phyloP scores from a whole-genome alignment of 2,888 invertebrate species.

The Lasioglossum vierecki region DNA sequence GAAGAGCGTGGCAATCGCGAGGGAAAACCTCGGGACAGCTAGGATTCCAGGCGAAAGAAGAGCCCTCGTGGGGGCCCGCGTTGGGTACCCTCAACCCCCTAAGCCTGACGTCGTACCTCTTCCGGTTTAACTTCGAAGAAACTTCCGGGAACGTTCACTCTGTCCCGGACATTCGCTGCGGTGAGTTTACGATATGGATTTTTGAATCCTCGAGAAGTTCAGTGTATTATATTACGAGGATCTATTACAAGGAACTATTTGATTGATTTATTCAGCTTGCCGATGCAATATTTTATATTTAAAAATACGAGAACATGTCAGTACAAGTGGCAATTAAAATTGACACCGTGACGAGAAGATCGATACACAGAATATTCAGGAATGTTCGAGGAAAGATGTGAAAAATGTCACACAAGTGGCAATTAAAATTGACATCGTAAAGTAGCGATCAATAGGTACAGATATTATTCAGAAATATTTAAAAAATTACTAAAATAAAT shows the following conservation, averaged over 20 bases:
- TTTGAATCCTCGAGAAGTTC: background rate
- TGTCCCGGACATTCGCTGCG: background rate
- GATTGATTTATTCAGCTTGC: background rate
- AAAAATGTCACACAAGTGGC: background rate
- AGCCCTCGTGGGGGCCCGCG: background rate
- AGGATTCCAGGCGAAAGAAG: background rate
- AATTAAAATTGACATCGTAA: background rate
- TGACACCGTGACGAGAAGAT: background rate
- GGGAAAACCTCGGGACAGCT: background rate
- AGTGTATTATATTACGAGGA: background rate
- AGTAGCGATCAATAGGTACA: background rate
- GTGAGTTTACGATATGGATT: background rate
- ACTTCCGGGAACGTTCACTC: background rate
- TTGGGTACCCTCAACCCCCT: background rate
- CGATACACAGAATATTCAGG: background rate
- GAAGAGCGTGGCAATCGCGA: slow-evolving; percentile 1
- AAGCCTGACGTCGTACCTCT: background rate
- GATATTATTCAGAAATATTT: background rate
- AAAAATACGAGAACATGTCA: background rate
- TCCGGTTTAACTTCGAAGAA: background rate
- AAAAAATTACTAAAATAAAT: background rate
- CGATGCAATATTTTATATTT: background rate
- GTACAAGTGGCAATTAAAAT: background rate
- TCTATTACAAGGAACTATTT: background rate
- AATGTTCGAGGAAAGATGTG: background rate